Base-by-base conservation (phyloP, 2,888 invertebrate genomes). In the Spodoptera littoralis region DNA sequence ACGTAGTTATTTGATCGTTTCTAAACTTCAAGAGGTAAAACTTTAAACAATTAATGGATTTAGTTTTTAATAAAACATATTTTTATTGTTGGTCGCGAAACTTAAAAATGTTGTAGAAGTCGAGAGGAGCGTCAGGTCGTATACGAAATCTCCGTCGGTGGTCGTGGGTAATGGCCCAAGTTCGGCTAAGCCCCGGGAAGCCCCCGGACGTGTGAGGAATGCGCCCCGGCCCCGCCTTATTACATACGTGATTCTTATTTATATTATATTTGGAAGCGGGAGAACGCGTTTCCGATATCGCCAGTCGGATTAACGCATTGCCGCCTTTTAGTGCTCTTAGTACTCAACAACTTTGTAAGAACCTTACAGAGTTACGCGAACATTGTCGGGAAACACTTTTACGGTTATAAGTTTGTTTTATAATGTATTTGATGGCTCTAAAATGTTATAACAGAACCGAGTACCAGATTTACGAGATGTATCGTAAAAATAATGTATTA, bases 241-340 rank as follows among this genome's bases (percentile, higher is more conserved):
- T 94, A 94, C 93, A 93, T 91, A 94, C 94, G 94, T 94, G 94
- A 93, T 94, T 93, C 91, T 91, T 94, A 93, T 93, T 93, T 94
- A 93, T 94, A 94, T 93, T 89, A 92, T 92, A 91, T 91, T 88
- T 81, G 81, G 76, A 79, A 72, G 70, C 67, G 81, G 77, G 79
- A 77, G 73, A 81, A 81, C 84, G 85, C 84, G 83, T 84, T 85
- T 86, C 83, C 87, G 87, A 87, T 91, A 91, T 89, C 89, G 89
- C 81, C 85, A 84, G 85, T 81, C 78, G 91, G 93, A 92, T 93
- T 93, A 93, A 85, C 90, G 88, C 83, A 84, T 83, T 84, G 84
- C 76, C 81, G 82, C 88, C 88, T 88, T 86, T 90, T 90, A 90
- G 84, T 82, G 85, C 84, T 84, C 79, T 85, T 83, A 86, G 88